A percentile compares a stretch with the other conserved stretches of the same genome.
These are phyloP conservation scores for Phoenicopterus ruber DNA, from an alignment of 2,113 vertebrate genomes.

Conservation along the genomic window DNA sequence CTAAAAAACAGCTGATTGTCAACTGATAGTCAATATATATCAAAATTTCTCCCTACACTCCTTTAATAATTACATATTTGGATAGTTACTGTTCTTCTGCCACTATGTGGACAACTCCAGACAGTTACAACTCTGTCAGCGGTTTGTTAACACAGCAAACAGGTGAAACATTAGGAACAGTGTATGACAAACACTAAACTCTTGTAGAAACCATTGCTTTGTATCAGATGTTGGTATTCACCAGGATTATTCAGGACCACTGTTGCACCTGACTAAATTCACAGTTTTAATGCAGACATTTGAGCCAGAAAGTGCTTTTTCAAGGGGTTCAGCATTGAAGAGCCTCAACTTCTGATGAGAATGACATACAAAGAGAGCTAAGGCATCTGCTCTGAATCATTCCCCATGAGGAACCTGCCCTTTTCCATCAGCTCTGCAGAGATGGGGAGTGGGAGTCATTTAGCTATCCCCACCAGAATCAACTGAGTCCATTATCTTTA, in stretches of 20 bases:
- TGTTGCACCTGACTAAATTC: background rate
- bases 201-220: background rate
- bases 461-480: background rate
- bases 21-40: background rate
- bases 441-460: background rate
- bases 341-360: background rate
- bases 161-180: background rate
- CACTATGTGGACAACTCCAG: background rate
- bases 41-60: background rate
- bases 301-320: background rate
- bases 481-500: background rate
- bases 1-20: background rate
- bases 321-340: background rate
- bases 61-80: background rate
- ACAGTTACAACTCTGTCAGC: background rate
- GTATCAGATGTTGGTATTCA: background rate
- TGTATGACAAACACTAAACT: background rate
- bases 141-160: background rate
- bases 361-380: background rate
- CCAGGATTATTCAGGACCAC: background rate
- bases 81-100: background rate
- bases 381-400: background rate
- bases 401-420: background rate
- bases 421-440: background rate
- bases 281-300: background rate